Conservation (phyloP, 2,888 invertebrate species). For the Phaonia tiefii region DNA sequence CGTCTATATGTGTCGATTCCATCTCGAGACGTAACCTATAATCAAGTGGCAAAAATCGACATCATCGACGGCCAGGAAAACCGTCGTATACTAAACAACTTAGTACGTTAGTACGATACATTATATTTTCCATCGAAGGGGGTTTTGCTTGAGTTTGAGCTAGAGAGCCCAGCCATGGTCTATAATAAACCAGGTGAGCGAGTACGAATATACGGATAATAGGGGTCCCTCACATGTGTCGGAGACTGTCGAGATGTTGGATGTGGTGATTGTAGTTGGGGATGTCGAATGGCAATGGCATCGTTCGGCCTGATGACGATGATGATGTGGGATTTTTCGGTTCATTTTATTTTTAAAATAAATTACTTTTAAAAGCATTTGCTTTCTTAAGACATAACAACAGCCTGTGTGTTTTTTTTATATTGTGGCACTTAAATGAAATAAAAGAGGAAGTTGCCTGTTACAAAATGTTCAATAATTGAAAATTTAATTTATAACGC, state of each 20-base stretch:
- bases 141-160: constrained; percentile 9
- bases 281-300: not conserved
- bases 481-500: constrained; percentile 41
- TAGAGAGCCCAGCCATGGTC: constrained; percentile 28
- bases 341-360: constrained; percentile 42
- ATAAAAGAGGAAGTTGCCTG: constrained; percentile 54
- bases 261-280: constrained; percentile 9
- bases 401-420: constrained; percentile 13
- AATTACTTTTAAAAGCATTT: constrained; percentile 49
- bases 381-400: constrained; percentile 44
- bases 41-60: constrained; percentile 66
- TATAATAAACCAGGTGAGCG: constrained; percentile 61
- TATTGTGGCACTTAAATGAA: not conserved
- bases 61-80: constrained; percentile 43
- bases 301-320: not conserved
- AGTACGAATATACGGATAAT: constrained; percentile 50
- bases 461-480: constrained; percentile 47
- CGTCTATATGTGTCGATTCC: constrained; percentile 57
- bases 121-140: constrained; percentile 14
- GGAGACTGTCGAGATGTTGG: not conserved
- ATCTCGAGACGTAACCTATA: constrained; percentile 64
- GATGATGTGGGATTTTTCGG: constrained; percentile 56
- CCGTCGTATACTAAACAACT: constrained; percentile 37
- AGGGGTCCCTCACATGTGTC: constrained; percentile 40
- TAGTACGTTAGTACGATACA: constrained; percentile 12